A percentile compares a stretch with the other conserved stretches of the same genome.
Evolutionary conservation across 2,888 invertebrate species (phyloP).

Genomic region (Thera britannica): DNA sequence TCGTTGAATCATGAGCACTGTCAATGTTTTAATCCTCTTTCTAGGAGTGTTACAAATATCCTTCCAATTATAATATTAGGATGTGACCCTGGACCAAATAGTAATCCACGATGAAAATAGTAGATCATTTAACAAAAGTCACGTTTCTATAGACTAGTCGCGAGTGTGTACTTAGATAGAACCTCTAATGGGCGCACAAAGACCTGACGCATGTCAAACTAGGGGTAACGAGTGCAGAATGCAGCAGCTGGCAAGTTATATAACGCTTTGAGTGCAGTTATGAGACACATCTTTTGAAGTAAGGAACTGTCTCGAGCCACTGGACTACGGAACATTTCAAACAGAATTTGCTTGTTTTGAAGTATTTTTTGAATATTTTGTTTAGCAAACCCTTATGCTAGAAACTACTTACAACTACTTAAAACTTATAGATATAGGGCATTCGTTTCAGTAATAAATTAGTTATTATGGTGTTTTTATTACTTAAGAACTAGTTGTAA

Average conservation of each 20-base stretch:
- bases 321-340: slow-evolving; percentile 19
- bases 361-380: slow-evolving; percentile 13
- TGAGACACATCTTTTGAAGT: slow-evolving; percentile 30
- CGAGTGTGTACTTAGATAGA: background rate
- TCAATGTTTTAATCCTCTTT: no score
- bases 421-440: no score
- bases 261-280: slow-evolving; percentile 28
- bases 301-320: slow-evolving; percentile 23
- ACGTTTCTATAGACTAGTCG: background rate
- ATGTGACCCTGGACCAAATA: no score
- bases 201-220: slow-evolving; percentile 54
- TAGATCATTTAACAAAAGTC: slow-evolving; percentile 1
- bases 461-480: no score
- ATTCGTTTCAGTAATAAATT: no score
- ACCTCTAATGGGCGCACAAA: slow-evolving; percentile 6
- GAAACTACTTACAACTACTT: no score
- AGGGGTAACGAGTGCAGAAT: slow-evolving; percentile 56
- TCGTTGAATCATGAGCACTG: no score
- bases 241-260: slow-evolving; percentile 44
- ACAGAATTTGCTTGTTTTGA: slow-evolving; percentile 20
- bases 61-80: no score
- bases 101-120: no score
- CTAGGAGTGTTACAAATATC: no score
- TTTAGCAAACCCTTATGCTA: background rate
- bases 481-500: no score